phyloP scores from a whole-genome alignment of 2,888 invertebrate species.

The Hetaerina titia region DNA sequence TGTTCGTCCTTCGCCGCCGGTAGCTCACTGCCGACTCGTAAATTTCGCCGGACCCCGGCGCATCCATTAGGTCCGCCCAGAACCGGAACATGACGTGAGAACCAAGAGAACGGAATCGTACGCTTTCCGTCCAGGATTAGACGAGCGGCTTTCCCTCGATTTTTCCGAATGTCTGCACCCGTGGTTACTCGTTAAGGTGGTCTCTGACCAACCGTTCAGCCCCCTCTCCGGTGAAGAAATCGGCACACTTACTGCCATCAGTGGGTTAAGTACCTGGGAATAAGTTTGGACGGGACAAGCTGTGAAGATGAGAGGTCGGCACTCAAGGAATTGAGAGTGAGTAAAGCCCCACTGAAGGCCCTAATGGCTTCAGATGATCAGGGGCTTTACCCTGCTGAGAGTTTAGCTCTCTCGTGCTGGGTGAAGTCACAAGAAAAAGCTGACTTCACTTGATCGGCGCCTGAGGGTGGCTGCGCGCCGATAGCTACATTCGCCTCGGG shows the following conservation, averaged over 20 bases:
- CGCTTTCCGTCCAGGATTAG: too few species aligned
- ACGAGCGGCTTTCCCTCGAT: too few species aligned
- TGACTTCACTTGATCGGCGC: neutral
- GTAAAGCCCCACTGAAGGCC: constrained; percentile 75
- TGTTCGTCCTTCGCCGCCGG: neutral
- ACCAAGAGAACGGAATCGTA: too few species aligned
- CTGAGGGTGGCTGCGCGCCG: neutral
- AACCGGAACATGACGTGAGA: neutral
- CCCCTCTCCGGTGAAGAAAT: too few species aligned
- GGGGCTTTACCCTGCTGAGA: constrained; percentile 71
- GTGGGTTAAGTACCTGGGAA: too few species aligned
- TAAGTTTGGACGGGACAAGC: neutral
- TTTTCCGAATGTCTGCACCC: too few species aligned
- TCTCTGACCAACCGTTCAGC: too few species aligned
- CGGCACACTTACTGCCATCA: too few species aligned
- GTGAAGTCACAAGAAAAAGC: neutral
- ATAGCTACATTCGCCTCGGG: neutral
- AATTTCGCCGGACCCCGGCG: neutral
- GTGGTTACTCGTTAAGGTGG: too few species aligned
- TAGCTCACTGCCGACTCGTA: neutral
- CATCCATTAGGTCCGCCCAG: neutral
- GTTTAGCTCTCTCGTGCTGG: neutral
- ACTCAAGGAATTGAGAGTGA: constrained; percentile 67
- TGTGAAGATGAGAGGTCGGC: neutral
- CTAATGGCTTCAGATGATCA: constrained; percentile 75